Evolutionary conservation across 2,888 invertebrate species (phyloP).

Genomic region (Caenorhabditis auriculariae): DNA sequence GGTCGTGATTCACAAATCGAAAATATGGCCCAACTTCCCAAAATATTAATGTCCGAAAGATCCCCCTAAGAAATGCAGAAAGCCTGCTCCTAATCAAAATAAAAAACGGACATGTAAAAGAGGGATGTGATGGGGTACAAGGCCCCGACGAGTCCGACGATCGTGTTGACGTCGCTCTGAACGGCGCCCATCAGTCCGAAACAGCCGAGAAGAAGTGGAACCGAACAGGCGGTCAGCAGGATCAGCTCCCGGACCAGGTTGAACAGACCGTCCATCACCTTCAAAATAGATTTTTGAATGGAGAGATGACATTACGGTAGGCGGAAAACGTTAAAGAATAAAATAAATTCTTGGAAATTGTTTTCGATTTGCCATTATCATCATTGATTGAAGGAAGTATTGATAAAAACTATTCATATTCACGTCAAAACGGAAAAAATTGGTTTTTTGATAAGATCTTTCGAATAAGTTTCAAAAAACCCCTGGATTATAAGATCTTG

Average conservation of each 20-base stretch:
- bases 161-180: constrained; percentile 16
- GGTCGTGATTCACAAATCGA: too few relatives aligned
- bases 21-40: too few relatives aligned
- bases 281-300: constrained; percentile 1
- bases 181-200: constrained; percentile 18
- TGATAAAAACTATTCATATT: too few relatives aligned
- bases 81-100: neutral
- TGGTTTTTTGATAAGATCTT: too few relatives aligned
- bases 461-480: too few relatives aligned
- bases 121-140: constrained; percentile 45
- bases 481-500: too few relatives aligned
- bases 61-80: neutral
- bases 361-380: too few relatives aligned
- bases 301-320: neutral
- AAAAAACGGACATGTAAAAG: constrained; percentile 38
- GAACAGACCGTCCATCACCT: constrained; percentile 42
- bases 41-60: too few relatives aligned
- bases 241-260: constrained; percentile 43
- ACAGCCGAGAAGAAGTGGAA: constrained; percentile 41
- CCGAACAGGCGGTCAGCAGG: constrained; percentile 27
- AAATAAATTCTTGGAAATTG: too few relatives aligned
- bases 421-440: too few relatives aligned
- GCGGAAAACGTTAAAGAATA: neutral
- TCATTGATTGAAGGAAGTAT: too few relatives aligned
- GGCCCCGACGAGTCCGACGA: constrained; percentile 41